Evolutionary conservation across 2,888 invertebrate genomes (phyloP).

Genomic region (Drepanosiphum platanoidis): DNA sequence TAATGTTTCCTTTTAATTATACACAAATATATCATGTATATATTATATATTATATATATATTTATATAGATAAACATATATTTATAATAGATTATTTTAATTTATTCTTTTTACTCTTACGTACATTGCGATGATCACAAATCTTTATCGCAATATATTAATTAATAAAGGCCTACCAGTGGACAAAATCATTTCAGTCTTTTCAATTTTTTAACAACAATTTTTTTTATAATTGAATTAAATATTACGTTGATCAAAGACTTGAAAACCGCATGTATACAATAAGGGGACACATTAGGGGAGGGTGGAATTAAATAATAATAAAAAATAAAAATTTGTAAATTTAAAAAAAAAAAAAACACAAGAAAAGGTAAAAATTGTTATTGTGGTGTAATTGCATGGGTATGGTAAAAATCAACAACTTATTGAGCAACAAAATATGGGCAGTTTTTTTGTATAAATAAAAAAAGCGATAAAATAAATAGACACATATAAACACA

Average conservation of each 20-base stretch:
- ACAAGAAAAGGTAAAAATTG: background rate
- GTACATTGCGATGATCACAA: conserved; percentile 8
- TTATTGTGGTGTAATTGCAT: background rate
- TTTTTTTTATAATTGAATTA: conserved; percentile 29
- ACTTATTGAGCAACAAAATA: conserved; percentile 57
- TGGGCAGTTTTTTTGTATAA: conserved; percentile 51
- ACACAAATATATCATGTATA: conserved; percentile 14
- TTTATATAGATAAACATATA: background rate
- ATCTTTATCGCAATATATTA: conserved; percentile 27
- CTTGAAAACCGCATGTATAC: conserved; percentile 38
- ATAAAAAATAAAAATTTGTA: conserved; percentile 20
- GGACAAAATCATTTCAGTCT: conserved; percentile 58
- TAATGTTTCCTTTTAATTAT: conserved; percentile 29
- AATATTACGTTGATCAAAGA: conserved; percentile 54
- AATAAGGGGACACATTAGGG: conserved; percentile 7
- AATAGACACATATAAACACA: background rate
- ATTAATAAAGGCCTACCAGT: conserved; percentile 52
- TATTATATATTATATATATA: background rate
- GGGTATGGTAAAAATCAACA: conserved; percentile 39
- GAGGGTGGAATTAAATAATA: background rate
- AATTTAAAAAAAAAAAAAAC: conserved; percentile 14
- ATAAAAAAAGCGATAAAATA: conserved; percentile 30
- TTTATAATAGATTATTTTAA: conserved; percentile 5
- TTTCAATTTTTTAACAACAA: conserved; percentile 49
- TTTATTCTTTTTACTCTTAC: conserved; percentile 7